Conservation (phyloP, 1,140 invertebrate genomes). For the Hermetia illucens region DNA sequence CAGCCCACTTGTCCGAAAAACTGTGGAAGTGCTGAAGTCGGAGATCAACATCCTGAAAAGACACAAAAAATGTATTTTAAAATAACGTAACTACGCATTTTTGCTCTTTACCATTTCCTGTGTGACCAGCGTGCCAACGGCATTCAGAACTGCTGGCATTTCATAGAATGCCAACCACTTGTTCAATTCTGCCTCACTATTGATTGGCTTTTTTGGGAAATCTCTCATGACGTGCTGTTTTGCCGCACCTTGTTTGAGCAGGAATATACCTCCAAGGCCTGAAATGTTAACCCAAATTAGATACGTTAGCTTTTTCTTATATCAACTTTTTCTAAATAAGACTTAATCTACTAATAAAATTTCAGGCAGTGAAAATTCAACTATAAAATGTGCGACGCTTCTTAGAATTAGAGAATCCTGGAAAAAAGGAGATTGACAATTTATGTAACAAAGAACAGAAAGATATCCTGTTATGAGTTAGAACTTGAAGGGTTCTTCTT, state of each 20-base stretch:
- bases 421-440: too few relatives aligned
- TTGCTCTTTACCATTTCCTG: conserved; percentile 55
- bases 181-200: conserved; percentile 57
- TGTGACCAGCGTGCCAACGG: conserved; percentile 77
- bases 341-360: too few relatives aligned
- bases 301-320: too few relatives aligned
- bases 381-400: too few relatives aligned
- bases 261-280: conserved; percentile 80
- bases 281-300: too few relatives aligned
- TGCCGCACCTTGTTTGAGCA: conserved; percentile 65
- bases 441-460: too few relatives aligned
- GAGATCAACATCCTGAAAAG: conserved; percentile 63
- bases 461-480: neutral
- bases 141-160: conserved; percentile 73
- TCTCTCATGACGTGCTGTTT: conserved; percentile 91
- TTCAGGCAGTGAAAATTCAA: too few relatives aligned
- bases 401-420: too few relatives aligned
- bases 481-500: too few relatives aligned
- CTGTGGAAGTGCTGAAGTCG: conserved; percentile 91
- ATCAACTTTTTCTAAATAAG: too few relatives aligned
- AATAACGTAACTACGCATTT: neutral
- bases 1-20: conserved; percentile 74
- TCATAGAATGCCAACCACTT: conserved; percentile 86
- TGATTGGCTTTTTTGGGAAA: conserved; percentile 63
- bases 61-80: neutral